Evolutionary conservation across 2,113 vertebrate species (phyloP), one percentile per base, ranked within the genome.

Genomic region (Dipodomys spectabilis): DNA sequence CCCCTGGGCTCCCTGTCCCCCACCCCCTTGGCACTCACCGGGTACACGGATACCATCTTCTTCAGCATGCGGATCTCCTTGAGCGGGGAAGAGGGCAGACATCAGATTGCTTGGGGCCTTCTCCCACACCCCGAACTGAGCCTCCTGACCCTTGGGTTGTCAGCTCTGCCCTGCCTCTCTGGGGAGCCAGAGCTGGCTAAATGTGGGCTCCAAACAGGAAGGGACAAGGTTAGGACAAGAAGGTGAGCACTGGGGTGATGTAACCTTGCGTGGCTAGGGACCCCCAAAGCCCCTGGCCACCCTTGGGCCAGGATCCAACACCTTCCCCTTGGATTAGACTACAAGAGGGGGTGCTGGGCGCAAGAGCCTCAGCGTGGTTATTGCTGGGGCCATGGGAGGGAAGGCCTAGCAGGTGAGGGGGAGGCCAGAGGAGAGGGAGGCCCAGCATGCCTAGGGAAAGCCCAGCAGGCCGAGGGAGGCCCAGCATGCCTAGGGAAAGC

Each of bases 51-150:
- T 10, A 99, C 98, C 53, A 98, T 84, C 94, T 99, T 98, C 97
- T 98, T 98, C n/a, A 99, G 94, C 98, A 99, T 98, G 79, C 99
- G 98, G 96, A 99, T 99, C 72, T 99, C 99, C 99, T 99, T 87
- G 20, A 39, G 86, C 1, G 25, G 82, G 82, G 1, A 23, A 19
- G 5, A 32, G 25, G 16, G 18, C 0, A 35, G 35, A 5, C 8
- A 2, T 75, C 45, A 90, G 79, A 64, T 19, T 1, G 4, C n/a
- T 16, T 27, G 3, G 12, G 16, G 8, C 20, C 27, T 3, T 11
- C 23, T 5, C 13, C 77, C 30, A 1, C 53, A 4, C 25, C 69
- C 10, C 18, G 3, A 27, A 8, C 28, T 0, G 1, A 35, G 19
- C 6, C 12, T 9, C 22, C 15, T 1, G 8, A 67, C 30, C 27